phyloP scores from a whole-genome alignment of 2,113 vertebrate species.

The Trichechus manatus region DNA sequence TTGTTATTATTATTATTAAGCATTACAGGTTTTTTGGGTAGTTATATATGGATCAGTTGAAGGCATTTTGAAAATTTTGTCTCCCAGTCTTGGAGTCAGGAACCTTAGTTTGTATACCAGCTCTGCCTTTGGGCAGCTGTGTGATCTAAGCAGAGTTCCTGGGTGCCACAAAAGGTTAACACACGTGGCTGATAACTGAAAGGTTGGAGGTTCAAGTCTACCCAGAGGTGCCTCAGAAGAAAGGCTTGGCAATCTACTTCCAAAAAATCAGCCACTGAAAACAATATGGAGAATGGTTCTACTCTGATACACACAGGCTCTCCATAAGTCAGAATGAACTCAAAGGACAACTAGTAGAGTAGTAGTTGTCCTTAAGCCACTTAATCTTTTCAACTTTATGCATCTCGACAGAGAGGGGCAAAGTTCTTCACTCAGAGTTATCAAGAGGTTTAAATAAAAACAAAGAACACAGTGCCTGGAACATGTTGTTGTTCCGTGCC shows the following conservation, averaged over 20 bases:
- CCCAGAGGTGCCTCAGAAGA: neutral
- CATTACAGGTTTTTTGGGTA: neutral
- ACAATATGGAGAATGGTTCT: neutral
- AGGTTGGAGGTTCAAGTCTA: neutral
- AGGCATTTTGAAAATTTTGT: neutral
- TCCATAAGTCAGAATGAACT: neutral
- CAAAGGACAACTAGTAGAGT: neutral
- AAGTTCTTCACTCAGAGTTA: neutral
- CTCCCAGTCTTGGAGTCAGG: neutral
- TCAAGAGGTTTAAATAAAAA: neutral
- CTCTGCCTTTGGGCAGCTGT: neutral
- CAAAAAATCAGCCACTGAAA: neutral
- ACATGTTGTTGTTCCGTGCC: no score
- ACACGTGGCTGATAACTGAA: neutral
- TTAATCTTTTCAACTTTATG: neutral
- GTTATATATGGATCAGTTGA: neutral
- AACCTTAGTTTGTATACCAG: neutral
- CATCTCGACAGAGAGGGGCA: neutral
- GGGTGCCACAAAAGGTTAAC: neutral
- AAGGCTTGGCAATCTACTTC: neutral
- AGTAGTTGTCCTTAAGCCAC: neutral
- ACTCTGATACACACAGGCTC: neutral
- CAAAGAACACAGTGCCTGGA: neutral
- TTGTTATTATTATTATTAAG: neutral
- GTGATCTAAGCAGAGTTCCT: neutral